Conservation (phyloP, 2,113 vertebrate genomes). For the Monopterus albus region DNA sequence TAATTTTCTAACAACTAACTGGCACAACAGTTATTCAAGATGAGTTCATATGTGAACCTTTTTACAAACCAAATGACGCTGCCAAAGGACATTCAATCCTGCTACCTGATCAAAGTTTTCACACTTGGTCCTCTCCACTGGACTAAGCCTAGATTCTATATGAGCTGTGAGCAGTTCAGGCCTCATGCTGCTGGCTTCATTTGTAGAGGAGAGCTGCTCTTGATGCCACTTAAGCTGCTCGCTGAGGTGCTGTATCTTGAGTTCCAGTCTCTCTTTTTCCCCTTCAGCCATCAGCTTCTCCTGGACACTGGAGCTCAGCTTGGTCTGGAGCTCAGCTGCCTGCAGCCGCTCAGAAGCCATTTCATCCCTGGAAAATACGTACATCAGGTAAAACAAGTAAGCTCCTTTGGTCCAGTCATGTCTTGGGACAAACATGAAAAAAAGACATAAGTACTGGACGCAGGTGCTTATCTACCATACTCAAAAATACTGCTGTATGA, state of each 20-base stretch:
- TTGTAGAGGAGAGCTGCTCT: slow-evolving; percentile 48
- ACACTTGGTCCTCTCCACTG: slow-evolving; percentile 62
- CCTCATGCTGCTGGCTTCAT: slow-evolving; percentile 54
- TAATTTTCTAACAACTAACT: neutral
- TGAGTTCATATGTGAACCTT: neutral
- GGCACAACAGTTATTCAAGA: neutral
- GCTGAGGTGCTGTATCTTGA: slow-evolving; percentile 61
- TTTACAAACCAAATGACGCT: neutral
- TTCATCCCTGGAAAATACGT: slow-evolving; percentile 68
- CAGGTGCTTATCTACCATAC: slow-evolving; percentile 1
- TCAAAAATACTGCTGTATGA: neutral
- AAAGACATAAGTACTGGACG: neutral
- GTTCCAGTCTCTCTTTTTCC: slow-evolving; percentile 78
- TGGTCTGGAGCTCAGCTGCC: slow-evolving; percentile 82
- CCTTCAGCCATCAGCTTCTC: slow-evolving; percentile 78
- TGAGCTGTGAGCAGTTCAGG: slow-evolving; percentile 2
- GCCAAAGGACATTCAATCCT: neutral
- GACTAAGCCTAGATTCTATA: slow-evolving; percentile 39
- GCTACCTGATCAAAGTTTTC: slow-evolving; percentile 81
- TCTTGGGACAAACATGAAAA: neutral
- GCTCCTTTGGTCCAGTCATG: neutral
- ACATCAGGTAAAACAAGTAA: slow-evolving; percentile 41
- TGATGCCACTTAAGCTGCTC: slow-evolving; percentile 69
- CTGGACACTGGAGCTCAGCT: slow-evolving; percentile 76
- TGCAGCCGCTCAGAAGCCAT: slow-evolving; percentile 72